These are phyloP conservation scores for Rhincodon typus DNA, from an alignment of 2,797 vertebrate species.

Conservation along the genomic window DNA sequence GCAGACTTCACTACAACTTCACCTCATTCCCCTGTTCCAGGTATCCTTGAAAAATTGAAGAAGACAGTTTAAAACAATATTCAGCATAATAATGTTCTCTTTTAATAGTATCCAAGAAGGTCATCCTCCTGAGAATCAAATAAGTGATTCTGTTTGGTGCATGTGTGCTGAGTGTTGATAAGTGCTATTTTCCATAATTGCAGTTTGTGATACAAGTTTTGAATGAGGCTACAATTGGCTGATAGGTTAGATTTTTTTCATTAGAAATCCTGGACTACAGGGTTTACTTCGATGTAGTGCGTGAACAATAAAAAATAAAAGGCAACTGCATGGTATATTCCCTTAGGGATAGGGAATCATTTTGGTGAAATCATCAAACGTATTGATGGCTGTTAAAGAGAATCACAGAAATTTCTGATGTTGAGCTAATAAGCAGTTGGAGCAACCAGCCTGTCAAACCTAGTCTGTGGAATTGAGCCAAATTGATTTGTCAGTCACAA, in stretches of 20 bases:
- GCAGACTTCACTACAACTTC: not conserved
- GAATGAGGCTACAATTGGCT: not conserved
- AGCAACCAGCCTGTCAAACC: constrained; percentile 53
- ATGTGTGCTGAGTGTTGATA: not conserved
- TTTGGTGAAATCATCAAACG: constrained; percentile 61
- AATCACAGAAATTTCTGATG: constrained; percentile 63
- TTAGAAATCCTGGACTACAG: not conserved
- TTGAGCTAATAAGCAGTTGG: constrained; percentile 65
- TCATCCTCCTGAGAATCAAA: not conserved
- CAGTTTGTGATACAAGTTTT: not conserved
- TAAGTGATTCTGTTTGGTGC: not conserved
- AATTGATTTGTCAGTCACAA: constrained; percentile 52
- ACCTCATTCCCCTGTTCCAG: not conserved
- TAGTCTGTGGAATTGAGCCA: constrained; percentile 55
- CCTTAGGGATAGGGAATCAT: constrained; percentile 46
- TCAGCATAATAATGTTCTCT: not conserved
- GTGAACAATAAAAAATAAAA: not conserved
- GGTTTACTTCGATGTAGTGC: not conserved
- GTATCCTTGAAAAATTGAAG: not conserved
- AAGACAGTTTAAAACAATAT: not conserved
- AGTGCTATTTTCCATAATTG: not conserved
- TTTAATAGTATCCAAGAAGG: not conserved
- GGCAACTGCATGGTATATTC: not conserved
- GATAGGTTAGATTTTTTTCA: not conserved
- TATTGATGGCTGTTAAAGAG: constrained; percentile 64